These are phyloP conservation scores for Holothuria scabra DNA, from an alignment of 53 echinoderm and acorn worm genomes.

Conservation along the genomic window DNA sequence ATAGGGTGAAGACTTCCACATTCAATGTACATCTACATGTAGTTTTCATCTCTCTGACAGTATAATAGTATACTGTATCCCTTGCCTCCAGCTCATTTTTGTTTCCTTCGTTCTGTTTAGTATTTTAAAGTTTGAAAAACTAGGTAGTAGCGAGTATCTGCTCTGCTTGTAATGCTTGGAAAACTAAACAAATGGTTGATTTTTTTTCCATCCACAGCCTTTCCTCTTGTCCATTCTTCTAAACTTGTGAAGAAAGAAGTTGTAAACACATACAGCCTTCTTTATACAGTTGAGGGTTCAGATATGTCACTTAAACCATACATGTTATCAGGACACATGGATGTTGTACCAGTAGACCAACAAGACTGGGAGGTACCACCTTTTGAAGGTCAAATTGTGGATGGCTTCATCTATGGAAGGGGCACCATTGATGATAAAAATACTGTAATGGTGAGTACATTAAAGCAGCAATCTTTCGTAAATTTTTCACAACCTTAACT, in stretches of 20 bases:
- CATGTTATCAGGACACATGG: conserved; percentile 88
- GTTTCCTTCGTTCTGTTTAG: no score
- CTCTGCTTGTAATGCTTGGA: no score
- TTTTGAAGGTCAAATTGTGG: conserved; percentile 81
- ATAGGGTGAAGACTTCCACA: no score
- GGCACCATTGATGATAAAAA: conserved; percentile 98
- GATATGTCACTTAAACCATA: conserved; percentile 74
- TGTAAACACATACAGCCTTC: conserved; percentile 73
- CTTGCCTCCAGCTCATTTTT: no score
- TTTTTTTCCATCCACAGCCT: conserved; percentile 59
- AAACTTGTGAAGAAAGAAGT: conserved; percentile 79
- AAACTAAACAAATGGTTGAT: no score
- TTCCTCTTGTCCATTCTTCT: conserved; percentile 81
- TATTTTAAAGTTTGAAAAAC: no score
- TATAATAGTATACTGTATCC: no score
- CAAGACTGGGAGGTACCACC: conserved; percentile 88
- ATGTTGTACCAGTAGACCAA: conserved; percentile 92
- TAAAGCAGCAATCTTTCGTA: no score
- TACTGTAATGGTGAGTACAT: conserved; percentile 68
- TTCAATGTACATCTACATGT: no score
- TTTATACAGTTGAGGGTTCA: conserved; percentile 79
- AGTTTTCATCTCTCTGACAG: no score
- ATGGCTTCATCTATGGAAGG: conserved; percentile 93
- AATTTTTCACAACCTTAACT: no score
- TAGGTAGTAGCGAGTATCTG: no score